Percentiles rank a stretch among this genome's conserved stretches.
phyloP scores from a whole-genome alignment of 2,888 invertebrate species.

The Beris chalybata region DNA sequence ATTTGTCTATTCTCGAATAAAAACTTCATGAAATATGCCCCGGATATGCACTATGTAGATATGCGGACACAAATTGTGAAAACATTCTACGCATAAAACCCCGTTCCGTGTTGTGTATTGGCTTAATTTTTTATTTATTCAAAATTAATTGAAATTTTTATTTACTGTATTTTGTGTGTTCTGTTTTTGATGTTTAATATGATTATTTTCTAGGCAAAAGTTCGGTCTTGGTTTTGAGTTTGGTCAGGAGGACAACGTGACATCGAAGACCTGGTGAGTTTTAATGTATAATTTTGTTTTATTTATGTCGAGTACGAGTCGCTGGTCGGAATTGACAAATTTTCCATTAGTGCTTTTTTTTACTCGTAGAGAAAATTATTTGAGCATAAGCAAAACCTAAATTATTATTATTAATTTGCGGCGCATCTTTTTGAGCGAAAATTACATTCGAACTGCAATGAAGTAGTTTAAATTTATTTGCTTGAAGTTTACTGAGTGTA shows the following conservation, averaged over 20 bases:
- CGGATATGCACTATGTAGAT: slow-evolving; percentile 3
- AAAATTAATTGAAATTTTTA: not conserved
- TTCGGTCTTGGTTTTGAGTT: too few relatives aligned
- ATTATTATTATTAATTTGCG: slow-evolving; percentile 32
- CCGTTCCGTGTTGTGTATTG: slow-evolving; percentile 1
- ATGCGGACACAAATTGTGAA: slow-evolving; percentile 26
- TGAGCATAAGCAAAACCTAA: slow-evolving; percentile 37
- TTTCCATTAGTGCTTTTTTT: slow-evolving; percentile 30
- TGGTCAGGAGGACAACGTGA: too few relatives aligned
- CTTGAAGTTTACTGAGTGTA: too few relatives aligned
- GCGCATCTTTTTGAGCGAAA: slow-evolving; percentile 32
- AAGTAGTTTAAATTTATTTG: too few relatives aligned
- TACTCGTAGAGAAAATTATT: slow-evolving; percentile 34
- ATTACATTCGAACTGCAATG: slow-evolving; percentile 1
- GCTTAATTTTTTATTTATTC: slow-evolving; percentile 11
- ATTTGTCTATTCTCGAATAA: slow-evolving; percentile 1
- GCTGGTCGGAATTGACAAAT: slow-evolving; percentile 25
- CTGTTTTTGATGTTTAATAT: too few relatives aligned
- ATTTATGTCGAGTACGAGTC: slow-evolving; percentile 30
- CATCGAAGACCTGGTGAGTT: too few relatives aligned
- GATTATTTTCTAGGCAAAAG: too few relatives aligned
- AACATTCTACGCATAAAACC: slow-evolving; percentile 7
- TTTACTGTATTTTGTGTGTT: too few relatives aligned
- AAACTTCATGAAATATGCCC: slow-evolving; percentile 20
- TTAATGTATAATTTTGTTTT: too few relatives aligned